These are phyloP conservation scores for Micromesistius poutassou DNA, from an alignment of 2,797 vertebrate genomes.

Conservation along the genomic window DNA sequence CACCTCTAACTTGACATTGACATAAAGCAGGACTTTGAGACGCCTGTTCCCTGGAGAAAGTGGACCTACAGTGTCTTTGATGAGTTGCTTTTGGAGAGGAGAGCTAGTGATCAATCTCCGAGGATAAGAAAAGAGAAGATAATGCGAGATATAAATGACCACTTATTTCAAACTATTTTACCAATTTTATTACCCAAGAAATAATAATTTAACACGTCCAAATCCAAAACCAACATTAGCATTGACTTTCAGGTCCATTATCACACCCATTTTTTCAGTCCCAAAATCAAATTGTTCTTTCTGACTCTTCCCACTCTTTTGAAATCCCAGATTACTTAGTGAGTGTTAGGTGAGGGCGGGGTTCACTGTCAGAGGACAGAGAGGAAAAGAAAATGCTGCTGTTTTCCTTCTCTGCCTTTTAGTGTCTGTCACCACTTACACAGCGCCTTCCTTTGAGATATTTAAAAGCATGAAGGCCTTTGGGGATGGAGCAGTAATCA, in stretches of 20 bases:
- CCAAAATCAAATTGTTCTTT: not conserved
- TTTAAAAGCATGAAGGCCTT: constrained; percentile 12
- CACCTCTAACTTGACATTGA: not conserved
- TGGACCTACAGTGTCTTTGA: not conserved
- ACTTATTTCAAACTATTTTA: not conserved
- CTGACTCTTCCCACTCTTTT: not conserved
- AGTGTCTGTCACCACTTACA: constrained; percentile 11
- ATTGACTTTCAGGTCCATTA: not conserved
- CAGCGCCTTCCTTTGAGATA: constrained; percentile 15
- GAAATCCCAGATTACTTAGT: not conserved
- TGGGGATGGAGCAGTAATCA: constrained; percentile 27
- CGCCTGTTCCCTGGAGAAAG: not conserved
- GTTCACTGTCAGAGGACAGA: not conserved
- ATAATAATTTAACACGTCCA: not conserved
- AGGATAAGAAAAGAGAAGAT: not conserved
- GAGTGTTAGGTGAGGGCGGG: not conserved
- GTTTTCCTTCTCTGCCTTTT: not conserved
- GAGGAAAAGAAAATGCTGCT: constrained; percentile 1
- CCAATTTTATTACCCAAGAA: not conserved
- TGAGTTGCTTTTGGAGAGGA: not conserved
- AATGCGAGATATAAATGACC: not conserved
- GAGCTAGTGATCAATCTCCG: not conserved
- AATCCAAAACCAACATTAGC: not conserved
- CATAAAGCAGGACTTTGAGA: not conserved
- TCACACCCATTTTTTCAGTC: not conserved